Evolutionary conservation across 1,140 invertebrate genomes (phyloP).

Genomic region (Cephus cinctus): DNA sequence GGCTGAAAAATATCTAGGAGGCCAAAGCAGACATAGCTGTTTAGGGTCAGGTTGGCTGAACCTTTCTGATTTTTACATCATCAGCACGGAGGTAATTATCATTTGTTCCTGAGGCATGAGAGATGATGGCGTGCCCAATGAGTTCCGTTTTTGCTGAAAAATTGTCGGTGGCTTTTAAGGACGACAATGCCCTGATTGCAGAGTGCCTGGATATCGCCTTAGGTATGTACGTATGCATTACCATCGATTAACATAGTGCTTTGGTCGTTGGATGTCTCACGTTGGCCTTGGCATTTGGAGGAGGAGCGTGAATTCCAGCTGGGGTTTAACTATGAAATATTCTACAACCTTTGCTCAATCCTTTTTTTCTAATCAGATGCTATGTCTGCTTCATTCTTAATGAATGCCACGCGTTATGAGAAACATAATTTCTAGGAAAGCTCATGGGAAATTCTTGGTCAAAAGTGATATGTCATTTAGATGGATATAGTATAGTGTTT

Average conservation of each 20-base stretch:
- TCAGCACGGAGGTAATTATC: no score
- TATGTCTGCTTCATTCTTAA: neutral
- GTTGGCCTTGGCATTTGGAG: neutral
- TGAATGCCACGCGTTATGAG: neutral
- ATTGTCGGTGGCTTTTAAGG: conserved; percentile 24
- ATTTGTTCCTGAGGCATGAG: no score
- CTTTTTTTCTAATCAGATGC: conserved; percentile 6
- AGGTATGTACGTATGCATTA: conserved; percentile 27
- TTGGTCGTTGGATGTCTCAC: conserved; percentile 1
- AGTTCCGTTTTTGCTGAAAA: conserved; percentile 28
- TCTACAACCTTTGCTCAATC: conserved; percentile 8
- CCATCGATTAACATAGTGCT: conserved; percentile 18
- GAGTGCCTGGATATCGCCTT: conserved; percentile 35
- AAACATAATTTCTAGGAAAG: neutral
- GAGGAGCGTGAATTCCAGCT: neutral
- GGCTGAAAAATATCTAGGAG: no score
- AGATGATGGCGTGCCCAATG: conserved; percentile 28
- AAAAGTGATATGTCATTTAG: neutral
- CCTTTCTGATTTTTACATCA: no score
- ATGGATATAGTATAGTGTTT: conserved; percentile 1
- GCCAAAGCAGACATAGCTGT: no score
- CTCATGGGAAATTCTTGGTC: neutral
- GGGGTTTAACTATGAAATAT: conserved; percentile 2
- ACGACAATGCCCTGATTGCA: conserved; percentile 23
- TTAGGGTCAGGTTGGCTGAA: no score